A percentile compares a stretch with the other conserved stretches of the same genome.
Conservation (phyloP, 2,888 invertebrate species). For the Drosophila multiciliata region DNA sequence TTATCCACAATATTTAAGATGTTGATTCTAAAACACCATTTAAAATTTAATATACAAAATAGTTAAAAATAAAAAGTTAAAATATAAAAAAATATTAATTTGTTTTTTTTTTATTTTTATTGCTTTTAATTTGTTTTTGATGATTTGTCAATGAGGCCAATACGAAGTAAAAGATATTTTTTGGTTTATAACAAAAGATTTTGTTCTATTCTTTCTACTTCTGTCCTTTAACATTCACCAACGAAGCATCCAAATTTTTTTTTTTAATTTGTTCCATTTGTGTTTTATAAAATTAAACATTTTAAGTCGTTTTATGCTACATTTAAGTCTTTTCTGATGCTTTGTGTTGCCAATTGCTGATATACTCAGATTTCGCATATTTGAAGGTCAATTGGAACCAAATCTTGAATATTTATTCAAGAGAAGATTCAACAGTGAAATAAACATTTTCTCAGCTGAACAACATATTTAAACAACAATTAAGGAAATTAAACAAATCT, state of each 20-base stretch:
- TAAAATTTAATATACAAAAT: not conserved
- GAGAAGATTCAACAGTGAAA: not conserved
- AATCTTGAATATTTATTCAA: not conserved
- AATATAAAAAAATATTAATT: not conserved
- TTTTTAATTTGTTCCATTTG: not conserved
- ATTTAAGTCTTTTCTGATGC: not conserved
- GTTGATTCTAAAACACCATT: not conserved
- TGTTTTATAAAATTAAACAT: not conserved
- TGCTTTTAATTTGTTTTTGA: too few species aligned
- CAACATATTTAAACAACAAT: not conserved
- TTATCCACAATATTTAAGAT: not conserved
- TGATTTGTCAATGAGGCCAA: not conserved
- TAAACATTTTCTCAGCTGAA: not conserved
- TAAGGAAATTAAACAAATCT: not conserved
- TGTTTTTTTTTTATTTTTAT: not conserved
- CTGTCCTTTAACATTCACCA: not conserved
- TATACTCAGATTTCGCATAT: not conserved
- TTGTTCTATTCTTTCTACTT: not conserved
- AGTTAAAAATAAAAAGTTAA: not conserved
- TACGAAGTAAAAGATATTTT: not conserved
- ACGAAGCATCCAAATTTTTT: not conserved
- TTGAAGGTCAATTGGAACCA: not conserved
- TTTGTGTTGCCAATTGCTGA: not conserved
- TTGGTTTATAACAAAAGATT: not conserved
- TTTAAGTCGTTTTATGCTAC: not conserved